These are phyloP conservation scores for Acanthochromis polyacanthus DNA, from an alignment of 2,113 vertebrate species.

Conservation along the genomic window DNA sequence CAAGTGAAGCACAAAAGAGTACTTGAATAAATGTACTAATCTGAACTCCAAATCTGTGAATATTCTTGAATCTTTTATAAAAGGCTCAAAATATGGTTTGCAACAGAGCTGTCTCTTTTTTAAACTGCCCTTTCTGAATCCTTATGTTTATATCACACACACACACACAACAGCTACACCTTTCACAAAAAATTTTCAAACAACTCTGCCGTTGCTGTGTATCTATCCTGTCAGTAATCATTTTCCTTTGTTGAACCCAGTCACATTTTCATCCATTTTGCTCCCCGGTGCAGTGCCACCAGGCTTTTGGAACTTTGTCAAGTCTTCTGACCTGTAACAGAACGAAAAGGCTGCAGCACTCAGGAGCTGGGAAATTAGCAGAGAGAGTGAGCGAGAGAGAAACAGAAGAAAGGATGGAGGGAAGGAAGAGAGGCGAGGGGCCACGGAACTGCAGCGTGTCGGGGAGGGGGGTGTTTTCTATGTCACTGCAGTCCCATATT, in stretches of 20 bases:
- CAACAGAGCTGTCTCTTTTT: not conserved
- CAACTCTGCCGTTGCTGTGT: not conserved
- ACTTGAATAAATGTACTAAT: no score
- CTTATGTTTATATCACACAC: not conserved
- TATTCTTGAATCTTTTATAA: not conserved
- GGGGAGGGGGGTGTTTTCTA: conserved; percentile 55
- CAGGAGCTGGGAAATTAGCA: conserved; percentile 59
- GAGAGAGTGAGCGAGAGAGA: conserved; percentile 17
- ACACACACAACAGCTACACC: conserved; percentile 5
- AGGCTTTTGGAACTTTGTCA: conserved; percentile 71
- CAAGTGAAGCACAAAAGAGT: no score
- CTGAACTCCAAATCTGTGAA: not conserved
- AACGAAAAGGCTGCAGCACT: conserved; percentile 70
- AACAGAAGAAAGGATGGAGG: conserved; percentile 19
- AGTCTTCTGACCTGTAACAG: conserved; percentile 79
- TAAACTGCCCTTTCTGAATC: not conserved
- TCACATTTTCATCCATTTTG: conserved; percentile 59
- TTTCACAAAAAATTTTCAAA: not conserved
- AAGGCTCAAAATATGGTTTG: not conserved
- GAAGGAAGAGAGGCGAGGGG: conserved; percentile 12
- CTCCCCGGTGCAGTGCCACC: conserved; percentile 37
- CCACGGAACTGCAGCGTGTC: conserved; percentile 26
- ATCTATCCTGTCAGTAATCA: conserved; percentile 48
- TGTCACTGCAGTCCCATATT: conserved; percentile 80
- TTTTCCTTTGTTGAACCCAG: conserved; percentile 53